phyloP scores from a whole-genome alignment of 2,888 invertebrate genomes.

The Hipparchia semele region DNA sequence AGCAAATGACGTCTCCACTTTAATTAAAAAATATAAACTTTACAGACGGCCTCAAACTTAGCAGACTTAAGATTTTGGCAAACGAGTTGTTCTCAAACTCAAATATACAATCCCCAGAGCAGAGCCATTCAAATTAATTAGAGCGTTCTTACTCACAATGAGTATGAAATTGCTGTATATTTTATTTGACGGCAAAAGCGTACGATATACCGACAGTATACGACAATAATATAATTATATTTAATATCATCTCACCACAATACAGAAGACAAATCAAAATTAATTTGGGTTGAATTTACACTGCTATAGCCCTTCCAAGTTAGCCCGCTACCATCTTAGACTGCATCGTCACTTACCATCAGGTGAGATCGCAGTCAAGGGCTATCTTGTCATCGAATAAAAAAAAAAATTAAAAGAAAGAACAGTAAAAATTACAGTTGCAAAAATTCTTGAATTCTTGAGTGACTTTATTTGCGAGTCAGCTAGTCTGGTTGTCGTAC shows the following conservation, averaged over 20 bases:
- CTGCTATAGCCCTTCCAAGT: too few relatives aligned
- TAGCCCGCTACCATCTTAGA: not conserved
- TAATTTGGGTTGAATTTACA: not conserved
- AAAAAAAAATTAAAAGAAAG: too few relatives aligned
- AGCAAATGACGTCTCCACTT: not conserved
- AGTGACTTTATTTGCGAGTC: not conserved
- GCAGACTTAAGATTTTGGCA: slow-evolving; percentile 10
- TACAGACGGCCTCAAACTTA: not conserved
- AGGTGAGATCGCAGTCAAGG: too few relatives aligned
- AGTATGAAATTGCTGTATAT: not conserved
- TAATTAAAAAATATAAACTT: slow-evolving; percentile 1
- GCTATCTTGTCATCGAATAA: too few relatives aligned
- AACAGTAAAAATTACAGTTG: too few relatives aligned
- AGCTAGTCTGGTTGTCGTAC: not conserved
- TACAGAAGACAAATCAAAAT: not conserved
- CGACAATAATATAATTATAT: not conserved
- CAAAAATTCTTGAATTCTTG: too few relatives aligned
- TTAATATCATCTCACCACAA: not conserved
- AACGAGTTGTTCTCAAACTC: slow-evolving; percentile 1
- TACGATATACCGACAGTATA: not conserved
- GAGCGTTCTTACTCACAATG: not conserved
- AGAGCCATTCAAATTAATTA: slow-evolving; percentile 8
- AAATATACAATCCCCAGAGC: not conserved
- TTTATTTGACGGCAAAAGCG: not conserved
- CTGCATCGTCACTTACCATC: not conserved